A percentile compares a stretch with the other conserved stretches of the same genome.
phyloP scores from a whole-genome alignment of 2,888 invertebrate species.

The Drosophila limbata region DNA sequence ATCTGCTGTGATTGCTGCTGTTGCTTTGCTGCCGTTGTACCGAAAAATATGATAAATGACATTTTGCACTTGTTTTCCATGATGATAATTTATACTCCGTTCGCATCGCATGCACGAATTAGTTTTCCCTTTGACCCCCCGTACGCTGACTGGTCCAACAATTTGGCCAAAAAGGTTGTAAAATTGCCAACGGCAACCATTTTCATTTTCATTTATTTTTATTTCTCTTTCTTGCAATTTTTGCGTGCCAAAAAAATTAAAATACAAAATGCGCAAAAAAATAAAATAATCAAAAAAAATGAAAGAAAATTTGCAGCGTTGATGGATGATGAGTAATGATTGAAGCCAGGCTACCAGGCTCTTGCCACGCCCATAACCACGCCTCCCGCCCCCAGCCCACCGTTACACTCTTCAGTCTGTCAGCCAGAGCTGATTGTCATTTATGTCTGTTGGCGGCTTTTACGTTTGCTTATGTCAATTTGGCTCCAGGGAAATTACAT shows the following conservation, averaged over 20 bases:
- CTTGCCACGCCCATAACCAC: conserved; percentile 34
- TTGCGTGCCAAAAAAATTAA: conserved; percentile 68
- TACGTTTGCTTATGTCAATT: conserved; percentile 80
- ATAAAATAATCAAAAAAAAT: not conserved
- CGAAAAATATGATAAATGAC: conserved; percentile 80
- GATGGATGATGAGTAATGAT: conserved; percentile 82
- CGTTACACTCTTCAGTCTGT: not conserved
- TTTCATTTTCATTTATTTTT: conserved; percentile 67
- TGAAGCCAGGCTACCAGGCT: conserved; percentile 67
- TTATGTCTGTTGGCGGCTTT: conserved; percentile 77
- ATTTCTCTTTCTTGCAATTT: conserved; percentile 54
- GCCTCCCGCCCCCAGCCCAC: not conserved
- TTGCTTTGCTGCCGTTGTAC: conserved; percentile 48
- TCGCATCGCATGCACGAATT: conserved; percentile 73
- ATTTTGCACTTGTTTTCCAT: conserved; percentile 81
- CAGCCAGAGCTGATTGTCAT: conserved; percentile 72
- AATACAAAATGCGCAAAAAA: conserved; percentile 10
- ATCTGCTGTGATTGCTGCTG: conserved; percentile 54
- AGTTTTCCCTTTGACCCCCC: conserved; percentile 51
- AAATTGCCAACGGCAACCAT: conserved; percentile 68
- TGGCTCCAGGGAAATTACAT: conserved; percentile 79
- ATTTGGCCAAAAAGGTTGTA: conserved; percentile 65
- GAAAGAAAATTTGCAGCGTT: conserved; percentile 68
- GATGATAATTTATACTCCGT: conserved; percentile 79
- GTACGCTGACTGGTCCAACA: conserved; percentile 22